Conservation (phyloP, 2,797 vertebrate genomes). For the Manis crassicaudata region DNA sequence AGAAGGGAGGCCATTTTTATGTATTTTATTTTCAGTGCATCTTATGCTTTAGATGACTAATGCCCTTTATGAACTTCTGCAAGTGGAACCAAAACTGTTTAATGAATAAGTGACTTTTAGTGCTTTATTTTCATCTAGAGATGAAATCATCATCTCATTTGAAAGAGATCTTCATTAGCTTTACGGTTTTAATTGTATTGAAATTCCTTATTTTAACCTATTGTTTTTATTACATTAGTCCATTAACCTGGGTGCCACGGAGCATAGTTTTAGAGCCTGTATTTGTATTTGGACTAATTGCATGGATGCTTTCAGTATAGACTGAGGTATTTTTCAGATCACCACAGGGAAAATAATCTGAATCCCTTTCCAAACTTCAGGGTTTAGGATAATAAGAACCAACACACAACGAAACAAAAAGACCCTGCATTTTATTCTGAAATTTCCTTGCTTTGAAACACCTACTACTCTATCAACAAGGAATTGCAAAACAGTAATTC, state of each 20-base stretch:
- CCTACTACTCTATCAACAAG: conserved; percentile 64
- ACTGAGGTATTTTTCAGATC: conserved; percentile 71
- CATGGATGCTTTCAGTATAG: conserved; percentile 36
- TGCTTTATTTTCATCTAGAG: conserved; percentile 76
- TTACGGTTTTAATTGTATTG: conserved; percentile 80
- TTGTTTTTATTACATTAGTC: conserved; percentile 76
- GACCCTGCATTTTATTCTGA: conserved; percentile 40
- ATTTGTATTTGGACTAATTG: conserved; percentile 77
- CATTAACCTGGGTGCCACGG: conserved; percentile 73
- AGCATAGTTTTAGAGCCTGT: conserved; percentile 68
- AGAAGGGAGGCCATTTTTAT: background rate
- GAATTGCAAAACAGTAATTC: conserved; percentile 69
- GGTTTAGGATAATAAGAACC: conserved; percentile 36
- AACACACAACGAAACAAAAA: conserved; percentile 59
- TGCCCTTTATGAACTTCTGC: conserved; percentile 53
- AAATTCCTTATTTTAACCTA: conserved; percentile 73
- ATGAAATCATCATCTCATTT: no score
- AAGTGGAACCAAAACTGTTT: conserved; percentile 67
- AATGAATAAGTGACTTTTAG: conserved; percentile 78
- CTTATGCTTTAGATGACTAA: conserved; percentile 35
- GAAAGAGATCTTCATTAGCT: conserved; percentile 78
- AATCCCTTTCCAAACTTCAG: conserved; percentile 63
- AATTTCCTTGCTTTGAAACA: conserved; percentile 68
- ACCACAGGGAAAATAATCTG: conserved; percentile 42
- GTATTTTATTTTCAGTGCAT: conserved; percentile 17